Conservation (phyloP, 2,888 invertebrate genomes). For the Eupithecia subfuscata region DNA sequence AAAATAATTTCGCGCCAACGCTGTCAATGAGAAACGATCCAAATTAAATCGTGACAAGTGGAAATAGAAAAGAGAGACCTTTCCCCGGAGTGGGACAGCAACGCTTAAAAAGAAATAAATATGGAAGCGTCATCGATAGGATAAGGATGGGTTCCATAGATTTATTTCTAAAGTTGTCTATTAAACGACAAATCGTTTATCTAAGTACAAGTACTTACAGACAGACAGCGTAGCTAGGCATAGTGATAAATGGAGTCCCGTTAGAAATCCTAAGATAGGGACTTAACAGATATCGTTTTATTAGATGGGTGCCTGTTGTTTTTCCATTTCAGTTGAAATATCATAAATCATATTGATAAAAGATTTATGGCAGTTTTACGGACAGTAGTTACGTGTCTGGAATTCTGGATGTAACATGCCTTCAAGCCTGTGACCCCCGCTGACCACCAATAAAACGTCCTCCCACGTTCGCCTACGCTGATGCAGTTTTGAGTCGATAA, state of each 20-base stretch:
- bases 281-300: slow-evolving; percentile 58
- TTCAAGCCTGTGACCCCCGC: slow-evolving; percentile 24
- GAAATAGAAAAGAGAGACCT: background rate
- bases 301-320: slow-evolving; percentile 26
- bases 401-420: slow-evolving; percentile 3
- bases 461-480: slow-evolving; percentile 27
- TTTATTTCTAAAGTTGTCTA: background rate
- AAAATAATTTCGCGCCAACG: too few relatives aligned
- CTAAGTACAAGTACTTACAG: background rate
- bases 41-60: background rate
- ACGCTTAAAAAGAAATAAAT: background rate
- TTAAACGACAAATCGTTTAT: background rate
- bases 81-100: background rate
- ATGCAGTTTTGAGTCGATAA: slow-evolving; percentile 7
- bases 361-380: slow-evolving; percentile 18
- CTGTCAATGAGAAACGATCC: too few relatives aligned
- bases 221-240: background rate
- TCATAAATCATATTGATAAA: slow-evolving; percentile 10
- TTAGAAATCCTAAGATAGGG: slow-evolving; percentile 54
- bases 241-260: background rate
- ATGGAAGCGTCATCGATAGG: background rate
- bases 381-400: slow-evolving; percentile 6
- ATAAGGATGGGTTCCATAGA: background rate
- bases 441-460: slow-evolving; percentile 22
- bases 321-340: slow-evolving; percentile 1